Conservation (phyloP, 2,797 vertebrate species). For the Carapus acus region DNA sequence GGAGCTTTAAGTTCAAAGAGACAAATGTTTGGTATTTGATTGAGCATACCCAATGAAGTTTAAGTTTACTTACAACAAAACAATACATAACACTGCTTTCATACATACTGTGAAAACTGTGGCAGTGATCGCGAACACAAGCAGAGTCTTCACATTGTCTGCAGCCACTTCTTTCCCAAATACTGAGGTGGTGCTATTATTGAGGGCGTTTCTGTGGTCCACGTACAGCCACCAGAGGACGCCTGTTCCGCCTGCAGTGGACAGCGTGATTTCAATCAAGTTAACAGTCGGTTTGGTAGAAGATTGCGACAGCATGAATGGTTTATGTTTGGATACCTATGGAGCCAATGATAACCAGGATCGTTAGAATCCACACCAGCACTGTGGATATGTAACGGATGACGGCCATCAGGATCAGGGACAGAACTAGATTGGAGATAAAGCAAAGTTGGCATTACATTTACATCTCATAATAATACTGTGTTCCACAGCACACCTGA, state of each 20-base stretch:
- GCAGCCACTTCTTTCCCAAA: conserved; percentile 79
- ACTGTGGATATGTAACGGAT: conserved; percentile 95
- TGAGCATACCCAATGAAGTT: too few species aligned
- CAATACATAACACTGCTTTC: too few species aligned
- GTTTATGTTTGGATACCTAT: conserved; percentile 73
- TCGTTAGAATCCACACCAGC: conserved; percentile 90
- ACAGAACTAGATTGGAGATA: conserved; percentile 78
- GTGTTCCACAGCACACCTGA: too few species aligned
- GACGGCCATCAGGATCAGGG: conserved; percentile 92
- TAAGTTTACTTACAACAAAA: too few species aligned
- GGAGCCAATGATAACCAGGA: conserved; percentile 86
- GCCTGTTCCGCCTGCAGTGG: conserved; percentile 79
- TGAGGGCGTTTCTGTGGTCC: conserved; percentile 74
- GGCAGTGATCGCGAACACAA: conserved; percentile 86
- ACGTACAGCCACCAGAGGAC: conserved; percentile 95
- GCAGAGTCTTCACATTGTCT: conserved; percentile 87
- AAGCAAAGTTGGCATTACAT: neutral
- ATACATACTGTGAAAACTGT: conserved; percentile 86
- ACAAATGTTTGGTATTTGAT: too few species aligned
- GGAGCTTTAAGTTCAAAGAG: neutral
- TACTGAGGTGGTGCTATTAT: conserved; percentile 53
- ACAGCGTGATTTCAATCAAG: neutral
- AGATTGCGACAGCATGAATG: neutral
- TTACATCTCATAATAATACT: conserved; percentile 10
- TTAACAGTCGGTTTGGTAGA: neutral